A percentile compares a stretch with the other conserved stretches of the same genome.
Evolutionary conservation across 1,140 invertebrate species (phyloP).

Genomic region (Phymorhynchus buccinoides): DNA sequence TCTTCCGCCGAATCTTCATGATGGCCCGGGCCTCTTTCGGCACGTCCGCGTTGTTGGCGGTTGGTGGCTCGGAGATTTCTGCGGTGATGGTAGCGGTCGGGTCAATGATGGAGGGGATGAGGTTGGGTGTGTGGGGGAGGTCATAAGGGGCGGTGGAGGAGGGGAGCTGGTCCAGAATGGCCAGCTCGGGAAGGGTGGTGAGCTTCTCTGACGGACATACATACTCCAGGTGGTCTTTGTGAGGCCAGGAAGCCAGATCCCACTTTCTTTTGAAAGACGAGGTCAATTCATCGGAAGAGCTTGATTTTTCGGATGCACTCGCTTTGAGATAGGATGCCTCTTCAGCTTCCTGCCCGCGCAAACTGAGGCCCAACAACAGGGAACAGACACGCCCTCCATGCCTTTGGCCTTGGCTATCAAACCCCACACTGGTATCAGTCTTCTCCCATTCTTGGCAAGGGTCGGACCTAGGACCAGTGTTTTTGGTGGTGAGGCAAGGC

Average conservation of each 20-base stretch:
- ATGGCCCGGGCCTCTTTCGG: constrained; percentile 42
- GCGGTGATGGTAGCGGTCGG: neutral
- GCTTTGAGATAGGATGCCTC: too few species aligned
- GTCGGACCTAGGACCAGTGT: neutral
- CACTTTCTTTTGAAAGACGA: too few species aligned
- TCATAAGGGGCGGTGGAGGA: neutral
- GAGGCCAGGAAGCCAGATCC: neutral
- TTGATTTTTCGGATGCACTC: too few species aligned
- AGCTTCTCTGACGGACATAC: constrained; percentile 4
- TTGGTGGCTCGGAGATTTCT: neutral
- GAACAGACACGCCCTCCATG: neutral
- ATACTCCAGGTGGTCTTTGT: neutral
- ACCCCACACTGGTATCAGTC: neutral
- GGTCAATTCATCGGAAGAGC: too few species aligned
- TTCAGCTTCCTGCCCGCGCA: neutral
- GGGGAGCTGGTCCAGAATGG: neutral
- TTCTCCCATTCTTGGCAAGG: neutral
- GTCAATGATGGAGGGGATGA: constrained; percentile 2
- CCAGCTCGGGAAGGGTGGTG: neutral
- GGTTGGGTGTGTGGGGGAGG: neutral
- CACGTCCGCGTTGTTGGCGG: neutral
- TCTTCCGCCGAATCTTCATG: constrained; percentile 45
- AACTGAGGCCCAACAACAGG: neutral
- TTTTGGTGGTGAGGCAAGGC: neutral
- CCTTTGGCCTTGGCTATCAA: neutral